A percentile compares a stretch with the other conserved stretches of the same genome.
Evolutionary conservation across 2,113 vertebrate genomes (phyloP).

Genomic region (Gymnorhina tibicen): DNA sequence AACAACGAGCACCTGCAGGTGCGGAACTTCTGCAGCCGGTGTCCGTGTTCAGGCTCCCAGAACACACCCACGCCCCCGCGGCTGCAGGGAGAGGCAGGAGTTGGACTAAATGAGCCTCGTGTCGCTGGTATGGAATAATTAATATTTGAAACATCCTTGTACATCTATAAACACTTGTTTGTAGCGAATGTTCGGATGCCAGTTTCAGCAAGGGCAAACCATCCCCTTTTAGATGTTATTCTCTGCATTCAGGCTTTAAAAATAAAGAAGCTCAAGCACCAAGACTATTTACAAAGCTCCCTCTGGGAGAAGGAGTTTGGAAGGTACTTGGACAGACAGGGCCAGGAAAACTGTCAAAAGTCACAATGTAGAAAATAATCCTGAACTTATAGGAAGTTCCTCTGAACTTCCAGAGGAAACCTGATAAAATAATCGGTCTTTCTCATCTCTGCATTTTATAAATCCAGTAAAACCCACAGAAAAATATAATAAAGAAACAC

Average conservation of each 20-base stretch:
- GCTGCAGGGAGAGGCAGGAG: background rate
- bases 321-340: background rate
- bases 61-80: fast-evolving
- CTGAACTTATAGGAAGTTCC: too few relatives aligned
- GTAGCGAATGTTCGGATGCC: background rate
- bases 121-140: background rate
- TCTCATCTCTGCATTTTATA: background rate
- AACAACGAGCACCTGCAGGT: fast-evolving
- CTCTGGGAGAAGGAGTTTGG: background rate
- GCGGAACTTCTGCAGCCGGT: fast-evolving
- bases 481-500: conserved; percentile 3
- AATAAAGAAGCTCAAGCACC: background rate
- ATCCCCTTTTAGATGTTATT: background rate
- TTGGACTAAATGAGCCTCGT: fast-evolving
- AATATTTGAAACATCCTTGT: background rate
- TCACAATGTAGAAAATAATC: background rate
- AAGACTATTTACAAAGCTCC: background rate
- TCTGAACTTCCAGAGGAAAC: background rate
- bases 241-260: background rate
- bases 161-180: background rate
- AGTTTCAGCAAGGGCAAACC: background rate
- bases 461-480: background rate
- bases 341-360: background rate
- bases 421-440: background rate
- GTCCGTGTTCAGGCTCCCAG: background rate